phyloP scores from a whole-genome alignment of 37 sponge, comb jelly and placozoan species.

The Mnemiopsis leidyi region DNA sequence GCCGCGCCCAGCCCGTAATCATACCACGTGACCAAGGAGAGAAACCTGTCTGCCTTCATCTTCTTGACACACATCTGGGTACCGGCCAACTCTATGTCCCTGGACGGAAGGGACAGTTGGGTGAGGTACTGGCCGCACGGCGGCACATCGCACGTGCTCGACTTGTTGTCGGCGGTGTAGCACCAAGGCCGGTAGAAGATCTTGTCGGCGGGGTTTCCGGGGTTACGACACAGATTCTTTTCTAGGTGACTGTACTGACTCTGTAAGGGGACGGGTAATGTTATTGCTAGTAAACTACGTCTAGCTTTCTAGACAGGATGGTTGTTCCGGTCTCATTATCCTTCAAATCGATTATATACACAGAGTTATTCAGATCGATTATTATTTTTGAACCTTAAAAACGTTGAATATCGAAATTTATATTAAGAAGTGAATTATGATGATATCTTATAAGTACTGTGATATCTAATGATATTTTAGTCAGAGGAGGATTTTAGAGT shows the following conservation, averaged over 20 bases:
- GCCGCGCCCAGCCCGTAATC: neutral
- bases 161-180: neutral
- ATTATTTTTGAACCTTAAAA: too few relatives aligned
- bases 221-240: neutral
- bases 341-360: too few relatives aligned
- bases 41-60: neutral
- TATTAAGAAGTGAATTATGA: too few relatives aligned
- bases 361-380: too few relatives aligned
- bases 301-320: too few relatives aligned
- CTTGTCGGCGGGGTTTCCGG: neutral
- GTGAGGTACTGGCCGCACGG: constrained; percentile 13
- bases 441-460: too few relatives aligned
- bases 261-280: neutral
- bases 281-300: neutral
- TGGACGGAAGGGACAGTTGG: neutral
- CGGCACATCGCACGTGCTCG: neutral
- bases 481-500: too few relatives aligned
- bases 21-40: neutral
- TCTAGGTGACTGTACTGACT: neutral
- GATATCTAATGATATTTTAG: too few relatives aligned
- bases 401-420: too few relatives aligned
- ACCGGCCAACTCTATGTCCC: neutral
- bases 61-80: neutral
- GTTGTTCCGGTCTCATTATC: too few relatives aligned
- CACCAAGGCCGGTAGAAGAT: neutral